Conservation (phyloP, 2,113 vertebrate species). For the Merops nubicus region DNA sequence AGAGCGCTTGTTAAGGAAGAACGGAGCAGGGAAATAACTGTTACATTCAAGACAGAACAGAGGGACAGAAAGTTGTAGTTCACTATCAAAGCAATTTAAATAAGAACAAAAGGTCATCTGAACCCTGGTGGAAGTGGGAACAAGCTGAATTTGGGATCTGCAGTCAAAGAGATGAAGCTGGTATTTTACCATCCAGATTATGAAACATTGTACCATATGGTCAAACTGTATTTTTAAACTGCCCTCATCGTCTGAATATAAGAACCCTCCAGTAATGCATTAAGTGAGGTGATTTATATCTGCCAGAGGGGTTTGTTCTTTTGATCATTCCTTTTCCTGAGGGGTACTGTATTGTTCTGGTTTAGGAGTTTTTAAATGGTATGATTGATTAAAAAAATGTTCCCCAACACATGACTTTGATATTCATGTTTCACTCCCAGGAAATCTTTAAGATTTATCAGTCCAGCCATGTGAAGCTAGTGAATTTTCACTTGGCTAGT, state of each 20-base stretch:
- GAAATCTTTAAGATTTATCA: slow-evolving; percentile 52
- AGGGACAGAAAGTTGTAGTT: not conserved
- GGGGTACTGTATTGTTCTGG: slow-evolving; percentile 33
- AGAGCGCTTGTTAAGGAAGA: not conserved
- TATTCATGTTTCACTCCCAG: slow-evolving; percentile 37
- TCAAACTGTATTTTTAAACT: slow-evolving; percentile 2
- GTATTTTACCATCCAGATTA: not conserved
- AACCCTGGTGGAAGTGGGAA: not conserved
- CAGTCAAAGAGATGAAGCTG: not conserved
- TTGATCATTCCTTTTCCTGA: slow-evolving; percentile 58
- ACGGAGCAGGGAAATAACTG: not conserved
- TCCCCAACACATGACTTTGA: slow-evolving; percentile 57
- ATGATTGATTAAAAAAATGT: slow-evolving; percentile 62
- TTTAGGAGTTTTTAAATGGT: slow-evolving; percentile 35
- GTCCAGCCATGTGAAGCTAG: not conserved
- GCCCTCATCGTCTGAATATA: not conserved
- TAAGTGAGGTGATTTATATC: slow-evolving; percentile 61
- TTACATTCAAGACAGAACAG: not conserved
- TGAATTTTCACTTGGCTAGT: not conserved
- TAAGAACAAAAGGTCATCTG: not conserved
- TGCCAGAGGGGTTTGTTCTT: slow-evolving; percentile 40
- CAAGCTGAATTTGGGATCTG: not conserved
- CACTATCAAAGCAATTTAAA: not conserved
- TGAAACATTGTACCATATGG: not conserved
- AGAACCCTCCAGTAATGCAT: slow-evolving; percentile 14